Percentiles rank a stretch among this genome's conserved stretches.
These are phyloP conservation scores for Alitta virens DNA, from an alignment of 2,888 invertebrate genomes.

Conservation along the genomic window DNA sequence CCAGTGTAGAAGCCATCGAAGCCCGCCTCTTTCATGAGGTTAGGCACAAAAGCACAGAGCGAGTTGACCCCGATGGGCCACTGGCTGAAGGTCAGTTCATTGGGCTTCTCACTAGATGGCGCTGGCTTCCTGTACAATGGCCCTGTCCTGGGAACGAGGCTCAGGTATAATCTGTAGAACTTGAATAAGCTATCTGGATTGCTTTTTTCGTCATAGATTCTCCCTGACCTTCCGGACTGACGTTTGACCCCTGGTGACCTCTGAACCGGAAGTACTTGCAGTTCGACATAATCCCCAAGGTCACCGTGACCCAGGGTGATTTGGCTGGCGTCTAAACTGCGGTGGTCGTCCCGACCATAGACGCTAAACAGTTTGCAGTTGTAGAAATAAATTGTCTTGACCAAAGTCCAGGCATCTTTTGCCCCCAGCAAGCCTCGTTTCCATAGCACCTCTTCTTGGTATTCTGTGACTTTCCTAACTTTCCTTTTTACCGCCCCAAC, in stretches of 20 bases:
- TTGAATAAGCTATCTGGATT: not conserved
- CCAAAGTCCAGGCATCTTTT: slow-evolving; percentile 1
- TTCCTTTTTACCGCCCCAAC: not conserved
- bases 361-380: slow-evolving; percentile 1
- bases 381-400: not conserved
- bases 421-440: not conserved
- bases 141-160: not conserved
- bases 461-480: not conserved
- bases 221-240: no score
- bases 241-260: not conserved
- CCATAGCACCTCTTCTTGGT: not conserved
- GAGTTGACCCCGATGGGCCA: not conserved
- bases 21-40: not conserved
- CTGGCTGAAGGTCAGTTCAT: not conserved
- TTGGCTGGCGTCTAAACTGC: not conserved
- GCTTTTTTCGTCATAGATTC: not conserved
- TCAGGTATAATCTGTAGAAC: not conserved
- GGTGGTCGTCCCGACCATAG: not conserved
- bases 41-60: not conserved
- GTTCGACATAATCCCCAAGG: not conserved
- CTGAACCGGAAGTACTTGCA: not conserved
- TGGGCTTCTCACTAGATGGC: not conserved
- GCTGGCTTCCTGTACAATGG: not conserved
- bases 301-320: not conserved
- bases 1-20: not conserved